Percentiles rank a stretch among this genome's conserved stretches.
Evolutionary conservation across 2,797 vertebrate species (phyloP).

Genomic region (Acrossocheilus fasciatus): DNA sequence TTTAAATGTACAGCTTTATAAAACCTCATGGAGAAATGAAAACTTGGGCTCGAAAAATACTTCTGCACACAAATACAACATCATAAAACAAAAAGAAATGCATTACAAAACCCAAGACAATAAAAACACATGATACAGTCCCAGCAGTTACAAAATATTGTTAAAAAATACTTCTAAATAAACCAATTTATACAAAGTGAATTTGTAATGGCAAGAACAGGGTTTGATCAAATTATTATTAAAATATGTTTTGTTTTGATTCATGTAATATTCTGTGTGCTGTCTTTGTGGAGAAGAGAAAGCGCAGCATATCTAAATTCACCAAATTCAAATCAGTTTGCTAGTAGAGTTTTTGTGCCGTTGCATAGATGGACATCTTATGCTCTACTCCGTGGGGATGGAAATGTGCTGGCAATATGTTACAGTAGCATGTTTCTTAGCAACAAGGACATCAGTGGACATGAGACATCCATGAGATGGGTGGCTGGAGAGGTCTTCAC

Average conservation of each 20-base stretch:
- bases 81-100: not conserved
- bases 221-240: not conserved
- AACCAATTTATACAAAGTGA: no score
- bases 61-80: not conserved
- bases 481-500: slow-evolving; percentile 25
- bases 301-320: not conserved
- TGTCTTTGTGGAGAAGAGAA: not conserved
- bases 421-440: slow-evolving; percentile 10
- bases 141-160: not conserved
- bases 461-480: not conserved
- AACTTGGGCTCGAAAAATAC: not conserved
- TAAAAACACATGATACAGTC: not conserved
- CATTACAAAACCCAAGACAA: not conserved
- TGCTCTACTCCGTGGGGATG: not conserved
- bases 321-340: not conserved
- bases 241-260: not conserved
- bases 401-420: not conserved
- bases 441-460: slow-evolving; percentile 2
- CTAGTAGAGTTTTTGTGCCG: not conserved
- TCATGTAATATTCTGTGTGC: not conserved
- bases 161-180: no score
- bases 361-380: not conserved
- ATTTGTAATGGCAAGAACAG: no score
- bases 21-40: not conserved
- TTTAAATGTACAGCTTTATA: not conserved